Conservation (phyloP, 1,140 invertebrate species). For the Pseudachorutes palmiensis region DNA sequence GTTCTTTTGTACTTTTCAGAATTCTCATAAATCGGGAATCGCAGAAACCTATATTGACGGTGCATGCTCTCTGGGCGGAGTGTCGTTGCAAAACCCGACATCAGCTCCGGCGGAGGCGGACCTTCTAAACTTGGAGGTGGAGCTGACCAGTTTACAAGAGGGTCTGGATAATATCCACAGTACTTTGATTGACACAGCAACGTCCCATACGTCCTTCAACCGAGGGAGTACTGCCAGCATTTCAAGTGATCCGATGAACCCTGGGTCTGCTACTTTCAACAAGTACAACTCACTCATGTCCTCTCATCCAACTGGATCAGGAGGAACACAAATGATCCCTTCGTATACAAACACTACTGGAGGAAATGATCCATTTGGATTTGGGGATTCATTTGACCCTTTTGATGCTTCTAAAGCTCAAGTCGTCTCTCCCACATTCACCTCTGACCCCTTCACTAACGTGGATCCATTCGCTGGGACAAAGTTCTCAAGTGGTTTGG, state of each 20-base stretch:
- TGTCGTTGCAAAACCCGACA: not conserved
- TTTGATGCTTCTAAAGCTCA: constrained; percentile 37
- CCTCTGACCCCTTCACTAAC: constrained; percentile 32
- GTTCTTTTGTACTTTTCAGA: not conserved
- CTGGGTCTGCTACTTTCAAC: constrained; percentile 19
- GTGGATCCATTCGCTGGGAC: constrained; percentile 35
- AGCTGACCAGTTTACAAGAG: constrained; percentile 72
- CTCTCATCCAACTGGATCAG: not conserved
- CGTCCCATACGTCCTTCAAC: constrained; percentile 30
- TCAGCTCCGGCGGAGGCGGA: constrained; percentile 48
- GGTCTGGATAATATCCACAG: constrained; percentile 36
- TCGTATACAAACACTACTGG: not conserved
- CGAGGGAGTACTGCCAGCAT: constrained; percentile 37
- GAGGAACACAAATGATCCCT: not conserved
- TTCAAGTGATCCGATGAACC: constrained; percentile 35
- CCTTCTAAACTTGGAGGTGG: constrained; percentile 85
- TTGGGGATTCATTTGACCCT: constrained; percentile 67
- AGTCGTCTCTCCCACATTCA: constrained; percentile 13
- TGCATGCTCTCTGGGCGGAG: constrained; percentile 28
- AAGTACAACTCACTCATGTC: not conserved
- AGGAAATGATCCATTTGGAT: constrained; percentile 60
- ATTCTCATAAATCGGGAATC: constrained; percentile 29
- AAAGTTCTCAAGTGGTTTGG: constrained; percentile 19
- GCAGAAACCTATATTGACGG: constrained; percentile 38
- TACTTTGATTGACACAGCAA: constrained; percentile 35